Conservation (phyloP, 2,888 invertebrate species). For the Macrosiphum euphorbiae region DNA sequence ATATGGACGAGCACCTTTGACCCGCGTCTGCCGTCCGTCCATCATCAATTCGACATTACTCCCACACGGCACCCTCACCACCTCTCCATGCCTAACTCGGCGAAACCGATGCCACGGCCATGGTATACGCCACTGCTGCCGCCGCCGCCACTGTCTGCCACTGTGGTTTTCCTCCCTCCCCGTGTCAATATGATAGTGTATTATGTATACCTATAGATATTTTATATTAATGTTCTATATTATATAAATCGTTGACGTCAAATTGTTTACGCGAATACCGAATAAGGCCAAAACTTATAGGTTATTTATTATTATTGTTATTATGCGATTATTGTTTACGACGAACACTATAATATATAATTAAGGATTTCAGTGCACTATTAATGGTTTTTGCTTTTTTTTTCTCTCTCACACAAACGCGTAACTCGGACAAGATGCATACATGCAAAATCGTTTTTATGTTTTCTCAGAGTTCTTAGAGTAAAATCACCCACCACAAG, state of each 20-base stretch:
- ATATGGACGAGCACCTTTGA: slow-evolving; percentile 51
- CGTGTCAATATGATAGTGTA: not conserved
- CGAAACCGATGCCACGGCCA: not conserved
- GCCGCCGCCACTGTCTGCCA: not conserved
- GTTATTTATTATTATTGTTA: not conserved
- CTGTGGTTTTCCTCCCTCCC: not conserved
- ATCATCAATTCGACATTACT: slow-evolving; percentile 48
- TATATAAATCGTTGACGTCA: slow-evolving; percentile 31
- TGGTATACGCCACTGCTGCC: too few species aligned
- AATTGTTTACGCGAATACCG: slow-evolving; percentile 17
- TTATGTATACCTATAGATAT: not conserved
- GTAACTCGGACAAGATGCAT: not conserved
- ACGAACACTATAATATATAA: not conserved
- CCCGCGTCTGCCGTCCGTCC: slow-evolving; percentile 36
- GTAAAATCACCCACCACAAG: not conserved
- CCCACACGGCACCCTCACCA: slow-evolving; percentile 37
- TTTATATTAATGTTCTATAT: not conserved
- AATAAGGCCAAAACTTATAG: slow-evolving; percentile 31
- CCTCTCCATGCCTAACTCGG: not conserved
- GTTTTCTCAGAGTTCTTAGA: not conserved
- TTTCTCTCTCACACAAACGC: not conserved
- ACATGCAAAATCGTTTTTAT: not conserved
- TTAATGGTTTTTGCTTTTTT: not conserved
- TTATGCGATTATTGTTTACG: not conserved
- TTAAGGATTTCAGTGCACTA: not conserved